Evolutionary conservation across 2,797 vertebrate species (phyloP), one percentile per base, ranked within the genome.

Genomic region (Mormyrus proboscirostris): DNA sequence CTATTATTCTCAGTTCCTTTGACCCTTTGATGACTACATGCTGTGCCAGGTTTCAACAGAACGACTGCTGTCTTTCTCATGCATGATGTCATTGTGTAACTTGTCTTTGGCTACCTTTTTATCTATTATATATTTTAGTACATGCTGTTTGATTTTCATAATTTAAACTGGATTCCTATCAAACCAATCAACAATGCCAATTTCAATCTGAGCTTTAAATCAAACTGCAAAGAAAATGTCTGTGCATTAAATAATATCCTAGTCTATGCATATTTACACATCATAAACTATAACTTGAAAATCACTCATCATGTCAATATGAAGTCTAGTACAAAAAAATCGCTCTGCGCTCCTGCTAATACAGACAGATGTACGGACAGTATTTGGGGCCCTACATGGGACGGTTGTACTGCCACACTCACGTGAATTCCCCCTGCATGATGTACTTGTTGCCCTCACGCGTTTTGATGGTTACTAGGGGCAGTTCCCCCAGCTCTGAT

Each of bases 341-440:
- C 0, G 10, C 62, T 33, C 29, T 33, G 33, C 14, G 65, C 65
- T 69, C 25, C 10, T 4, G 29, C 65, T 69, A 33, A 10, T 69
- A 69, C 62, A 69, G 65, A 69, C 25, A 33, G 65, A 33, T 12
- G 29, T 14, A 29, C 33, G 25, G 10, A 69, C 25, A 14, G 76
- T 9, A 7, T 47, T 8, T 41, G 38, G 41, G n/a, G 44, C 76
- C 10, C 19, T 6, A 47, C 41, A 6, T 82, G 76, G 41, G 44
- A 25, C 16, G 10, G 19, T 2, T 41, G 38, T 1, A 7, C 38
- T 8, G 76, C 2, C n/a, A 51, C 50, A 86, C 96, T 12, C 92
- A 97, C 96, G 96, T 96, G 92, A 96, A 97, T 92, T 96, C 96
- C 92, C 96, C 96, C 2, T 95, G 94, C 96, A 97, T 96, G 91